Conservation (phyloP, 2,888 invertebrate species). For the Hydraecia micacea region DNA sequence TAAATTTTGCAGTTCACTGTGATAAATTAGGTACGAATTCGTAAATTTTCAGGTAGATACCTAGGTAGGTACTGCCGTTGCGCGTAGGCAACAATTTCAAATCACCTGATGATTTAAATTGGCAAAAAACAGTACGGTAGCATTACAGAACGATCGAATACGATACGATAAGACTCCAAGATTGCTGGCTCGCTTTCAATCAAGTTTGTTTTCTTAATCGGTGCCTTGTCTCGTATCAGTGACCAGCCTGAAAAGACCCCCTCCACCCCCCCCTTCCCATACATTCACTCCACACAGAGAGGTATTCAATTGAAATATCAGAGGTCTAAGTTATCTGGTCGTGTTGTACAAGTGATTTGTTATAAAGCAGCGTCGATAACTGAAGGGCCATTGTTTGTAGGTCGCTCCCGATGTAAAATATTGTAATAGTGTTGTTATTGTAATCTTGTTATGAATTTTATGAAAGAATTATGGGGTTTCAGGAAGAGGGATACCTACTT, state of each 20-base stretch:
- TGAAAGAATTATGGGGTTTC: conserved; percentile 47
- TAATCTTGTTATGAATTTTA: conserved; percentile 69
- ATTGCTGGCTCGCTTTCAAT: conserved; percentile 76
- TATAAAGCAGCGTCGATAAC: conserved; percentile 80
- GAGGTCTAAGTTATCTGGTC: conserved; percentile 74
- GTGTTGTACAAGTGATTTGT: conserved; percentile 79
- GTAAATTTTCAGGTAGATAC: background rate
- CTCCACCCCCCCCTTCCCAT: conserved; percentile 54
- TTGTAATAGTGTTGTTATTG: conserved; percentile 76
- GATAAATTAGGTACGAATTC: background rate
- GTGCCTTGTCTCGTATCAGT: conserved; percentile 76
- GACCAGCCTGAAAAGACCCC: conserved; percentile 66
- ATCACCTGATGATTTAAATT: conserved; percentile 46
- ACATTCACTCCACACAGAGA: conserved; percentile 44
- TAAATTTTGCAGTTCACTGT: background rate
- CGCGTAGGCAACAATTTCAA: conserved; percentile 26
- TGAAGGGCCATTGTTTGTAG: conserved; percentile 83
- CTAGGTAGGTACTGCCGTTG: background rate
- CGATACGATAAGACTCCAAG: conserved; percentile 78
- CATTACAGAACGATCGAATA: conserved; percentile 71
- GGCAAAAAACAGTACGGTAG: conserved; percentile 64
- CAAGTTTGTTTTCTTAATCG: conserved; percentile 85
- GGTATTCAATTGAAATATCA: conserved; percentile 67
- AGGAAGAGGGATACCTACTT: conserved; percentile 22
- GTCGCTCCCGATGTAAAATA: conserved; percentile 78